Base-by-base conservation (phyloP, 2,888 invertebrate species). In the Tachystola acroxantha region DNA sequence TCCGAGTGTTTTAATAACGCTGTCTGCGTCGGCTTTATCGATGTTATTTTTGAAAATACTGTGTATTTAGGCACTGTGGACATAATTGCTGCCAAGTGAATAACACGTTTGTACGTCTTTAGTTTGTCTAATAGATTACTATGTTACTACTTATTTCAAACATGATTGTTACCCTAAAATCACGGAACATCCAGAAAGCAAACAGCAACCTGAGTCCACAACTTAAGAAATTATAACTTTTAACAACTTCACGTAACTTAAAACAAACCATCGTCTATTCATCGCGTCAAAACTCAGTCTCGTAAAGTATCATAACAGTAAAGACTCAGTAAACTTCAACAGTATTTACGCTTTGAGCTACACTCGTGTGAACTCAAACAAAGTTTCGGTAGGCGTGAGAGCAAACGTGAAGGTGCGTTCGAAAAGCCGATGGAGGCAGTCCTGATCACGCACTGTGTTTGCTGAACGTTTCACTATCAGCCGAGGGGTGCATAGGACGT, bases 391-490 rank as follows among this genome's bases (percentile, higher is more conserved):
- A 29, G 16, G 32, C 32, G 22, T 32, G 32, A 16, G 32, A 32
- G 32, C 29, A 20, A 24, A 34, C 12, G 24, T 16, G 29, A 10
- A 27, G 7, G 19, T 42, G 45, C 36, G 42, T 41, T 31, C 39
- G 36, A 42, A 61, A 61, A 62, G 55, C 61, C 58, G 45, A 42
- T 40, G 39, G 45, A 42, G 38, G 31, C 39, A 36, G 30, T 19
- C 9, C 52, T 45, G 47, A 69, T 65, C 74, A 73, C 68, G 72
- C 67, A 62, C 54, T 13, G 14, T 72, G 71, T 74, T 79, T 73
- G 57, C 59, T 30, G 44, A 63, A 19, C 36, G 41, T 36, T 35
- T 27, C 30, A 36, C 24, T 33, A 26, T 34, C 40, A 16, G 13
- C 13, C 27, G 11, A 20, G 32, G 37, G 34, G 34, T 36, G 26